Conservation (phyloP, 2,888 invertebrate species). For the Thereva unica region DNA sequence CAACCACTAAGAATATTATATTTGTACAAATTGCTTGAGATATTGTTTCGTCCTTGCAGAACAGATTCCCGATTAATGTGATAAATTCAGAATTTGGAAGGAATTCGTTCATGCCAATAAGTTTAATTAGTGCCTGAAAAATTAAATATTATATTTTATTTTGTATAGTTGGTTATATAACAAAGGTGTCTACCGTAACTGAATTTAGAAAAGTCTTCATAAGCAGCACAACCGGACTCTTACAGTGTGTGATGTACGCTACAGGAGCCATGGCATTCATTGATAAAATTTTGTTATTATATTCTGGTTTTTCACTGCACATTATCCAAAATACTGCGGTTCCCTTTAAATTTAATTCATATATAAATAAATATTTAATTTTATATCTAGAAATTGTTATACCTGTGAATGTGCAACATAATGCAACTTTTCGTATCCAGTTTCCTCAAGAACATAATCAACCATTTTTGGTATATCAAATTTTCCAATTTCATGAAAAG, state of each 20-base stretch:
- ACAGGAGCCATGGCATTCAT: constrained; percentile 62
- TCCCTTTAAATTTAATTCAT: constrained; percentile 52
- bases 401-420: constrained; percentile 77
- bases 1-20: constrained; percentile 68
- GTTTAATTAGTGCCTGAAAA: constrained; percentile 34
- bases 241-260: constrained; percentile 58
- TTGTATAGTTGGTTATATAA: constrained; percentile 49
- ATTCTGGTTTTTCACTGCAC: constrained; percentile 56
- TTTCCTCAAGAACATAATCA: constrained; percentile 63
- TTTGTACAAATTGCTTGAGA: constrained; percentile 68
- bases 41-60: constrained; percentile 59
- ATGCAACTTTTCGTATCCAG: constrained; percentile 46
- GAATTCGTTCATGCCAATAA: constrained; percentile 60
- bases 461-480: constrained; percentile 78
- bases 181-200: no score
- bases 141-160: constrained; percentile 39
- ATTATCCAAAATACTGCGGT: constrained; percentile 59
- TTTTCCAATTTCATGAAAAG: constrained; percentile 68
- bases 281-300: constrained; percentile 57
- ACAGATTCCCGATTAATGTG: constrained; percentile 54
- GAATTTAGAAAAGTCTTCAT: no score
- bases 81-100: constrained; percentile 61
- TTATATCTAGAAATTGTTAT: neutral
- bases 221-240: constrained; percentile 48
- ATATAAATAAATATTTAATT: neutral